Base-by-base conservation (phyloP, 2,888 invertebrate species). In the Epirrita christyi region DNA sequence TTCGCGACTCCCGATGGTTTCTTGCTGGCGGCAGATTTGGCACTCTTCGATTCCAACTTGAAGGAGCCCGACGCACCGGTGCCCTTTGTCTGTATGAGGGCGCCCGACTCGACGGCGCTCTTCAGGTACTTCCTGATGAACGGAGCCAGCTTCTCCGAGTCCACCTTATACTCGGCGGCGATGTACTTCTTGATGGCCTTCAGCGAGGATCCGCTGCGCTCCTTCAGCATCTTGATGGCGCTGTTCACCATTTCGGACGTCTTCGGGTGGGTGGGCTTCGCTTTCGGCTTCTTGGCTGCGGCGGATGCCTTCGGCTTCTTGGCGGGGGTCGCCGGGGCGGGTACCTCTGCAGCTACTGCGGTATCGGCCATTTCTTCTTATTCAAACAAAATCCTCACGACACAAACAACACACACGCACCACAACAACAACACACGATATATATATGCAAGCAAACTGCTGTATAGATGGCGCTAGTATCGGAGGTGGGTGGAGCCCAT, bases 401-500 rank as follows among this genome's bases (percentile, higher is more conserved):
- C 96, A 46, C 21, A 21, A 21, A 2, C 2, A 21, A 21, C 21
- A 21, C 2, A 21, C 21, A 21, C n/a, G n/a, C n/a, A n/a, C n/a
- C n/a, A n/a, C n/a, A n/a, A n/a, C n/a, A n/a, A n/a, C n/a, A 21
- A 21, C 21, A 21, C 21, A 21, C 21, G 21, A n/a, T n/a, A n/a
- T n/a, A n/a, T n/a, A n/a, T n/a, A n/a, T n/a, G n/a, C n/a, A n/a
- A n/a, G n/a, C n/a, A 21, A 21, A 21, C 21, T 21, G 2, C 4
- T 3, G 21, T 21, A 95, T 96, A 95, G 95, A 96, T 70, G 95
- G 96, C n/a, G 95, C 96, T 44, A n/a, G n/a, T n/a, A n/a, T n/a
- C n/a, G n/a, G n/a, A n/a, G n/a, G n/a, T n/a, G n/a, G n/a, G n/a
- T n/a, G n/a, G n/a, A n/a, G n/a, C n/a, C n/a, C n/a, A n/a, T n/a